phyloP scores from a whole-genome alignment of 2,797 vertebrate species.

The Dryobates pubescens region DNA sequence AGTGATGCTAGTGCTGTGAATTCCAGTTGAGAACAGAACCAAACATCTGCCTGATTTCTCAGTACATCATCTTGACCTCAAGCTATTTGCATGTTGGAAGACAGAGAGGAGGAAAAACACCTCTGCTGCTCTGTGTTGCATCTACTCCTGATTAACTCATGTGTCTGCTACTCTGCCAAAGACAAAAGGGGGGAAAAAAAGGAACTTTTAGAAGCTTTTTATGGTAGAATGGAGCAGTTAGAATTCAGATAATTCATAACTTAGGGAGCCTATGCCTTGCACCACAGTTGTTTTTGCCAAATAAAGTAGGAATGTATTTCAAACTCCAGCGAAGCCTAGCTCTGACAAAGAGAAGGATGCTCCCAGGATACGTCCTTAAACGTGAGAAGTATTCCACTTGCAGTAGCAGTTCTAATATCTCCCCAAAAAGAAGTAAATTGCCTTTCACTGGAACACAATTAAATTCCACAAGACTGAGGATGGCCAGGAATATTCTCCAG shows the following conservation, averaged over 20 bases:
- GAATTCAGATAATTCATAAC: background rate
- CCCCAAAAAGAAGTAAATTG: background rate
- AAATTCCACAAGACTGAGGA: background rate
- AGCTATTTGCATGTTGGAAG: background rate
- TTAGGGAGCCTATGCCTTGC: slow-evolving; percentile 9
- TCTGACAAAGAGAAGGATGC: background rate
- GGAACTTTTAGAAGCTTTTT: slow-evolving; percentile 14
- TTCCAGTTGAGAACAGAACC: slow-evolving; percentile 8
- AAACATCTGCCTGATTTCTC: background rate
- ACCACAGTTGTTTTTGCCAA: slow-evolving; percentile 70
- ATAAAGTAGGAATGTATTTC: slow-evolving; percentile 57
- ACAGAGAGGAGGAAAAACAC: background rate
- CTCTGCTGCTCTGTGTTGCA: background rate
- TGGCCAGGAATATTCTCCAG: background rate
- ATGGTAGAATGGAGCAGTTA: background rate
- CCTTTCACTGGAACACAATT: background rate
- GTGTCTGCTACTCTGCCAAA: background rate
- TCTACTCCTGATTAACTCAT: background rate
- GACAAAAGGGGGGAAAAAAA: slow-evolving; percentile 8
- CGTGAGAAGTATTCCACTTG: background rate
- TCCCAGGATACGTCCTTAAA: background rate
- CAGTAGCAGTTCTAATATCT: background rate
- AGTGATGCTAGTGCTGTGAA: slow-evolving; percentile 59
- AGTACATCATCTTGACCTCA: background rate
- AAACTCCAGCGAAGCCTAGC: background rate